Conservation (phyloP, 2,888 invertebrate species). For the Branchipolynoe longqiensis region DNA sequence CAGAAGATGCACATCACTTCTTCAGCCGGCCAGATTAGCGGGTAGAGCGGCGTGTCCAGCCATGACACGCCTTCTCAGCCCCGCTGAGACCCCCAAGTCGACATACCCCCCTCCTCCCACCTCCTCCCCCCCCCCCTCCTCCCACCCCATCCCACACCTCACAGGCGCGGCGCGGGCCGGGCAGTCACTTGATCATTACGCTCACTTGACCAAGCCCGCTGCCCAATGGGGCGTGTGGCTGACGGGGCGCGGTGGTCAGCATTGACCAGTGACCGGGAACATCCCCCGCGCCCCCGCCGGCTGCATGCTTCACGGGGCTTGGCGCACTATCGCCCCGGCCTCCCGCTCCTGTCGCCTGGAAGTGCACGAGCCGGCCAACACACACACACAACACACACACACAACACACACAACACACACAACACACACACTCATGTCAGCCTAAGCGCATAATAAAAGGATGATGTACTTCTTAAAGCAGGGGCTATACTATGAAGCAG, state of each 20-base stretch:
- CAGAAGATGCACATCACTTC: too few species aligned
- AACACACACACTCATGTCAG: too few species aligned
- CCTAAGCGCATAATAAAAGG: too few species aligned
- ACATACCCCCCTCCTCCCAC: neutral
- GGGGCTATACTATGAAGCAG: too few species aligned
- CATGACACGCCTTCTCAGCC: neutral
- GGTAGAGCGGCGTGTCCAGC: neutral
- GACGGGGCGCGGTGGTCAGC: neutral
- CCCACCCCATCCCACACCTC: neutral
- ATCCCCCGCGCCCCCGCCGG: too few species aligned
- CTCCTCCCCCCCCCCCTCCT: neutral
- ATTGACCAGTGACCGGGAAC: slow-evolving; percentile 1
- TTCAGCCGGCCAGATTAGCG: neutral
- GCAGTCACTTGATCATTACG: slow-evolving; percentile 4
- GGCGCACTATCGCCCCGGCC: too few species aligned
- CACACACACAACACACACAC: too few species aligned
- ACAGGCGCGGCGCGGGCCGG: neutral
- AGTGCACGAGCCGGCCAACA: too few species aligned
- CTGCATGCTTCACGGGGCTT: too few species aligned
- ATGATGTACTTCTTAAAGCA: too few species aligned
- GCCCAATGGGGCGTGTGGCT: neutral
- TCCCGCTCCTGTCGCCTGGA: too few species aligned
- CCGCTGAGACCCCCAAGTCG: neutral
- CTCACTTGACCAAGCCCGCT: slow-evolving; percentile 10
- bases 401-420: too few species aligned